phyloP scores from a whole-genome alignment of 2,888 invertebrate genomes.

The Lottia scabra region DNA sequence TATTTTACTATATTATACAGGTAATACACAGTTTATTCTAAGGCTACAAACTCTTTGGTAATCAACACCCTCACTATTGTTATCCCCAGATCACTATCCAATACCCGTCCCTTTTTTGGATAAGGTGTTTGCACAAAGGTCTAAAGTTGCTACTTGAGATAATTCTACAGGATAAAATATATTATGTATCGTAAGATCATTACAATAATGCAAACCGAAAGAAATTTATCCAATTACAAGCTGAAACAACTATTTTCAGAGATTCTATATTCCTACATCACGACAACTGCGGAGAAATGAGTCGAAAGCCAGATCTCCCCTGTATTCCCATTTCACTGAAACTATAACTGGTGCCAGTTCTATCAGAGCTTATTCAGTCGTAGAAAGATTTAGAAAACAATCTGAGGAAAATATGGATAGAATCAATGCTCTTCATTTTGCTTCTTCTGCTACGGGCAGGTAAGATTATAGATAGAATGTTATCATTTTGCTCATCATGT shows the following conservation, averaged over 20 bases:
- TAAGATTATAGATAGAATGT: conserved; percentile 1
- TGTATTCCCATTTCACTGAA: conserved; percentile 64
- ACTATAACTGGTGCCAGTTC: conserved; percentile 71
- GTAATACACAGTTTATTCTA: conserved; percentile 36
- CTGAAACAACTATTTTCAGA: conserved; percentile 31
- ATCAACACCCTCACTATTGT: too few relatives aligned
- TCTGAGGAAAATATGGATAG: conserved; percentile 50
- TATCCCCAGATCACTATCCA: too few relatives aligned
- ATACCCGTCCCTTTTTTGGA: too few relatives aligned
- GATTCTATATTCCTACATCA: conserved; percentile 70
- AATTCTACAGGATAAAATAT: too few relatives aligned
- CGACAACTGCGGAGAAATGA: conserved; percentile 62
- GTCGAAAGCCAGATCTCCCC: conserved; percentile 56
- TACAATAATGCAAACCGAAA: too few relatives aligned
- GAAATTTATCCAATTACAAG: too few relatives aligned
- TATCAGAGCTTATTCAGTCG: conserved; percentile 54
- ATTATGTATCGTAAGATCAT: too few relatives aligned
- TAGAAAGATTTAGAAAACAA: conserved; percentile 38
- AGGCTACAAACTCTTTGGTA: too few relatives aligned
- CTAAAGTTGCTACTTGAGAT: too few relatives aligned
- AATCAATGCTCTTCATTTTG: conserved; percentile 77
- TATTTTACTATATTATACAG: conserved; percentile 65
- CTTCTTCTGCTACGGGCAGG: conserved; percentile 39
- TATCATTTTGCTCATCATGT: too few relatives aligned
- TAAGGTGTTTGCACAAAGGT: too few relatives aligned